phyloP scores from a whole-genome alignment of 2,797 vertebrate species.

The Bryconaethiops microstoma region DNA sequence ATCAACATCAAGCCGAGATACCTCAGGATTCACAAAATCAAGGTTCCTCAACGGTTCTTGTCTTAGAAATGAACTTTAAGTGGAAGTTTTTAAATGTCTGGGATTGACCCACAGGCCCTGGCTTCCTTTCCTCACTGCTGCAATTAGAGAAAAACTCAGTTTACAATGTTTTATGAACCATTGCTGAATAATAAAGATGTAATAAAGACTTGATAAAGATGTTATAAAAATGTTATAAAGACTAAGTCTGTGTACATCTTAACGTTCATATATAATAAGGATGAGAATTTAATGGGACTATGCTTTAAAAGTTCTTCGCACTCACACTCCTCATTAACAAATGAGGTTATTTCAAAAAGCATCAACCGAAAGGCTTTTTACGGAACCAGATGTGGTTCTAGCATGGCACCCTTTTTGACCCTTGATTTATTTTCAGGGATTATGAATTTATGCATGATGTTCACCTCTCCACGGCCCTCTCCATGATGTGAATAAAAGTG shows the following conservation, averaged over 20 bases:
- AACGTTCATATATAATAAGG: not conserved
- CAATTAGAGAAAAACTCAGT: not conserved
- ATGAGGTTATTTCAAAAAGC: not conserved
- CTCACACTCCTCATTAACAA: not conserved
- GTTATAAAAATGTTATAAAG: not conserved
- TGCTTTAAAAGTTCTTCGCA: too few species aligned
- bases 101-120: not conserved
- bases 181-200: not conserved
- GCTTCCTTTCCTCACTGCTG: not conserved
- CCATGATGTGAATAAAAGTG: constrained; percentile 11
- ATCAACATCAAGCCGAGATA: not conserved
- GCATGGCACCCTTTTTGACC: not conserved
- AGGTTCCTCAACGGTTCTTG: too few species aligned
- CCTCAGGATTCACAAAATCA: too few species aligned
- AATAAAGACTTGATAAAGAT: not conserved
- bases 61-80: too few species aligned
- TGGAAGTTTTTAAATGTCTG: not conserved
- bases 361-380: not conserved
- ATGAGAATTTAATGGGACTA: too few species aligned
- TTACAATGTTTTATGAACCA: not conserved
- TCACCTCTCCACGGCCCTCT: not conserved
- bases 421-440: not conserved
- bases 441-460: constrained; percentile 4
- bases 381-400: not conserved
- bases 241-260: too few species aligned